Evolutionary conservation across 1,140 invertebrate genomes (phyloP).

Genomic region (Triops longicaudatus): DNA sequence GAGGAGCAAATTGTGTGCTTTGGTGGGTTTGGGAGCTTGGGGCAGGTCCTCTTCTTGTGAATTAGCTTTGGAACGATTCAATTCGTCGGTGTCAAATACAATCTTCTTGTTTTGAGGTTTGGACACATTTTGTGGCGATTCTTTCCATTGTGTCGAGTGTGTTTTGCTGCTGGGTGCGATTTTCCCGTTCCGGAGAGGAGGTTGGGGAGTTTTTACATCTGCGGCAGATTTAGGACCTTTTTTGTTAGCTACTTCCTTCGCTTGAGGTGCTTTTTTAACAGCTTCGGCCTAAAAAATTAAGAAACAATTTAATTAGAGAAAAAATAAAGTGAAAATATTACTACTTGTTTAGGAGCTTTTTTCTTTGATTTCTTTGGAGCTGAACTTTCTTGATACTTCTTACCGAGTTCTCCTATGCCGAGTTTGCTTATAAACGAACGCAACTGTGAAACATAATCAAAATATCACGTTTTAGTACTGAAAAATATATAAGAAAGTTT

Average conservation of each 20-base stretch:
- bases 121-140: background rate
- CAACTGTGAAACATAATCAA: constrained; percentile 12
- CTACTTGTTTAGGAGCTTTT: background rate
- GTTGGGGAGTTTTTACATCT: no score
- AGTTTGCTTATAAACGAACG: constrained; percentile 5
- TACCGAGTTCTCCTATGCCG: background rate
- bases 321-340: background rate
- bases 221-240: background rate
- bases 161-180: background rate
- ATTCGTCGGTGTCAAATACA: constrained; percentile 13
- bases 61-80: background rate
- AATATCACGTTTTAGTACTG: background rate
- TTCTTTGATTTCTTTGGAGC: background rate
- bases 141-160: background rate
- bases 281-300: background rate
- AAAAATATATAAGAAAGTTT: background rate
- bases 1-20: constrained; percentile 25
- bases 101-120: constrained; percentile 18
- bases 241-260: background rate
- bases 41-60: background rate
- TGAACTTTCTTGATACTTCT: background rate
- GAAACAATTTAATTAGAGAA: no score
- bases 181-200: constrained; percentile 6
- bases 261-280: background rate
- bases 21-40: background rate